These are phyloP conservation scores for Pantala flavescens DNA, from an alignment of 1,140 invertebrate species.

Conservation along the genomic window DNA sequence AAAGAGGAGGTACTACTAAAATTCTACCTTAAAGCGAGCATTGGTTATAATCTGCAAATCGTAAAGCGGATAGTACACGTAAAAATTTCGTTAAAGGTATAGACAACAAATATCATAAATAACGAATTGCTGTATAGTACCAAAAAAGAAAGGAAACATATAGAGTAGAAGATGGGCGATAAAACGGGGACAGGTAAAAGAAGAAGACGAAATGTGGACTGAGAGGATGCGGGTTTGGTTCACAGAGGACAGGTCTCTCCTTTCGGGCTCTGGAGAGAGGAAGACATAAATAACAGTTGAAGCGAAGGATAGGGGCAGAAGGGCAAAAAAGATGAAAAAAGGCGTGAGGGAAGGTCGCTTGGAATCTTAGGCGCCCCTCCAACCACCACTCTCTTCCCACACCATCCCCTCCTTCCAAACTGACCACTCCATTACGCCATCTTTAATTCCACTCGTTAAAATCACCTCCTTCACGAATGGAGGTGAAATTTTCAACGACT, in stretches of 20 bases:
- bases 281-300: constrained; percentile 2
- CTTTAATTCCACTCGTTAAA: no score
- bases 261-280: not conserved
- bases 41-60: no score
- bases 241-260: not conserved
- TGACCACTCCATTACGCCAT: not conserved
- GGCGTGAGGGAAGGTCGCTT: not conserved
- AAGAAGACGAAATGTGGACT: not conserved
- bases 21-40: no score
- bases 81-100: no score
- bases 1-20: no score
- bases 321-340: not conserved
- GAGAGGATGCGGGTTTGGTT: not conserved
- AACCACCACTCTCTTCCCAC: not conserved
- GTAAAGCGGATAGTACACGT: no score
- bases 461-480: no score
- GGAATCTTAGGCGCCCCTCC: not conserved
- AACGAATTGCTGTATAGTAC: no score
- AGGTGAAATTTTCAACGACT: no score
- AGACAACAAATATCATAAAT: no score
- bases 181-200: not conserved
- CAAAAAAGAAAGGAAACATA: no score
- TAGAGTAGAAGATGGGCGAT: no score
- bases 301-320: not conserved
- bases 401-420: not conserved